phyloP scores from a whole-genome alignment of 2,797 vertebrate genomes.

The Protonibea diacanthus region DNA sequence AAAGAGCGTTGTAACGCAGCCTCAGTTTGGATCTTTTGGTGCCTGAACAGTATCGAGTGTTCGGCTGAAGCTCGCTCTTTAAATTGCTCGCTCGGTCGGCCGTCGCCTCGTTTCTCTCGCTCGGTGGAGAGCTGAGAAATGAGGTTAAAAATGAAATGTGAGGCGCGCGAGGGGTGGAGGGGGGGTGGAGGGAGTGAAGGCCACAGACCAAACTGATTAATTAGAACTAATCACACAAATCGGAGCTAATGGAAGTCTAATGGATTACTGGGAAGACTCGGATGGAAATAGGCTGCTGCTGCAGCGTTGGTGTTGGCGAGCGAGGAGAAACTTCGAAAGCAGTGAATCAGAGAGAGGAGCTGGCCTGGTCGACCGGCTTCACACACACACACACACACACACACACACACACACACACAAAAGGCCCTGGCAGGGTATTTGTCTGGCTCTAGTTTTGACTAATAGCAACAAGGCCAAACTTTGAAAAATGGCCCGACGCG shows the following conservation, averaged over 20 bases:
- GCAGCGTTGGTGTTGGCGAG: not conserved
- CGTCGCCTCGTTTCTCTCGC: conserved; percentile 64
- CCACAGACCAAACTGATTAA: conserved; percentile 81
- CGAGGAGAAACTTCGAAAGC: conserved; percentile 41
- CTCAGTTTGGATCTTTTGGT: conserved; percentile 6
- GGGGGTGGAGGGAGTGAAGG: conserved; percentile 59
- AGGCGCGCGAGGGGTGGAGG: conserved; percentile 54
- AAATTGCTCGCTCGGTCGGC: conserved; percentile 66
- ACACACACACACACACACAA: not conserved
- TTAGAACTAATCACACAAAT: conserved; percentile 84
- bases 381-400: conserved; percentile 18
- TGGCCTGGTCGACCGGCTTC: conserved; percentile 21
- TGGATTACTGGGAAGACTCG: conserved; percentile 75
- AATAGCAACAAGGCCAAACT: conserved; percentile 66
- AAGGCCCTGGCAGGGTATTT: conserved; percentile 48
- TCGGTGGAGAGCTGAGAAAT: conserved; percentile 76
- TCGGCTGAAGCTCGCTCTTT: conserved; percentile 52
- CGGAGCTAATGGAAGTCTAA: conserved; percentile 82
- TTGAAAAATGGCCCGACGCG: conserved; percentile 65
- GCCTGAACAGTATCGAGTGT: conserved; percentile 43
- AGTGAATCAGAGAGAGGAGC: conserved; percentile 54
- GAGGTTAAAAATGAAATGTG: conserved; percentile 80
- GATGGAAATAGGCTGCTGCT: conserved; percentile 39
- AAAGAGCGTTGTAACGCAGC: conserved; percentile 5
- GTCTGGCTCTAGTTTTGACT: conserved; percentile 65